Evolutionary conservation across 2,888 invertebrate species (phyloP), one percentile per base, ranked within the genome.

Genomic region (Ichneumon xanthorius): DNA sequence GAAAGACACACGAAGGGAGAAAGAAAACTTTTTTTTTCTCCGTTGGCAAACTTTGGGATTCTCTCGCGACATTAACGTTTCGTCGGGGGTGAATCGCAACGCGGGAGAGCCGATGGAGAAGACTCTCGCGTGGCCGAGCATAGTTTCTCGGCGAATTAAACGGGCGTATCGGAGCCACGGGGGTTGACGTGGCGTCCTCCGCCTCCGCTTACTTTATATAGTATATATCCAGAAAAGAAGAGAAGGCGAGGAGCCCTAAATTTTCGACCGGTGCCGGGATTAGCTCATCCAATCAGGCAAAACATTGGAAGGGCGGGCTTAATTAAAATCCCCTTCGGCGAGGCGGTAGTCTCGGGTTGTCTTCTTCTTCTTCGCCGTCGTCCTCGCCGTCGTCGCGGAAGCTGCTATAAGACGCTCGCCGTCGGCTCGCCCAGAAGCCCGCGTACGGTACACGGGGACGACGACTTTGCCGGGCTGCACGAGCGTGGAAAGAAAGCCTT

Each of bases 291-390:
- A 93, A 94, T 93, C 93, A 91, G 89, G 91, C 91, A 91, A 90
- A 93, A 94, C 93, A 93, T 89, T 92, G 93, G 92, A 93, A 92
- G 92, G 93, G 93, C 93, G 93, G 93, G 90, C 92, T 94, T 94
- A 93, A 94, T 94, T 93, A 94, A 93, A 94, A 93, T 93, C 93
- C 92, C 92, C 91, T 90, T 89, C 89, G 90, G 88, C 87, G 86
- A 78, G 87, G 85, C 88, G 88, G 88, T 88, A 89, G 87, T 89
- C 88, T 88, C 88, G 88, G 89, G 88, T 82, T 72, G 79, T 82
- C 85, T 82, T 85, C 83, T 68, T 84, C 78, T 63, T 70, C 48
- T 85, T 86, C 84, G 80, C 67, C 83, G 71, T 84, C 78, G 67
- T 63, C 48, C 85, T 86, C 84, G 80, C 67, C 63, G 68, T 30